Evolutionary conservation across 2,797 vertebrate genomes (phyloP).

Genomic region (Pipistrellus pygmaeus): DNA sequence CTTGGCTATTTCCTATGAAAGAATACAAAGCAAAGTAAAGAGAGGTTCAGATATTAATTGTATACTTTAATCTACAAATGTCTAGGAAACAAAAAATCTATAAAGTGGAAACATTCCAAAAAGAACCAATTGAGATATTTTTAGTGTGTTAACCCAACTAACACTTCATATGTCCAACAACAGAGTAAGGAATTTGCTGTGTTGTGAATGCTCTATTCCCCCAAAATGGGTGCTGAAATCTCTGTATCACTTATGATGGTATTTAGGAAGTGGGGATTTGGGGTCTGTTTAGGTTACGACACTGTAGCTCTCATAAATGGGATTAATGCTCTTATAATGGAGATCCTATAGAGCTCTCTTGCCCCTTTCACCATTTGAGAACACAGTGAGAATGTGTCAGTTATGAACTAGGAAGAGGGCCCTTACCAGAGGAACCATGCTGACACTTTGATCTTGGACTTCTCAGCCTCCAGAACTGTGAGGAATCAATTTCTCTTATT

Average conservation of each 20-base stretch:
- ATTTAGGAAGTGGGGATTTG: not conserved
- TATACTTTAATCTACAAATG: not conserved
- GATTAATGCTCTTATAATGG: no score
- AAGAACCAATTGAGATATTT: not conserved
- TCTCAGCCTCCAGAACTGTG: no score
- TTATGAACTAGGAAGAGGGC: no score
- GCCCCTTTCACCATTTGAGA: no score
- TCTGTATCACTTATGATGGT: not conserved
- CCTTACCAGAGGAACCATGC: no score
- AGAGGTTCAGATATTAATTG: not conserved
- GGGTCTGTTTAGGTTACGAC: not conserved
- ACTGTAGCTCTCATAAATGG: no score
- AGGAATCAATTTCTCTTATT: not conserved
- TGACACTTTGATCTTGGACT: no score
- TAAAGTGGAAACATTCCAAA: not conserved
- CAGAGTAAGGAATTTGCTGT: not conserved
- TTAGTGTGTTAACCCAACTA: not conserved
- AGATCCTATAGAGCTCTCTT: no score
- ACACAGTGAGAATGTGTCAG: no score
- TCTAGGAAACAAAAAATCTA: not conserved
- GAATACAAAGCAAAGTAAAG: constrained; percentile 5
- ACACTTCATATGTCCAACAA: not conserved
- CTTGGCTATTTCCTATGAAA: not conserved
- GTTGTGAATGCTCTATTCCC: no score
- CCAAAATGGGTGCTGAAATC: not conserved